A percentile compares a stretch with the other conserved stretches of the same genome.
Conservation (phyloP, 1,140 invertebrate species). For the Theocolax elegans region DNA sequence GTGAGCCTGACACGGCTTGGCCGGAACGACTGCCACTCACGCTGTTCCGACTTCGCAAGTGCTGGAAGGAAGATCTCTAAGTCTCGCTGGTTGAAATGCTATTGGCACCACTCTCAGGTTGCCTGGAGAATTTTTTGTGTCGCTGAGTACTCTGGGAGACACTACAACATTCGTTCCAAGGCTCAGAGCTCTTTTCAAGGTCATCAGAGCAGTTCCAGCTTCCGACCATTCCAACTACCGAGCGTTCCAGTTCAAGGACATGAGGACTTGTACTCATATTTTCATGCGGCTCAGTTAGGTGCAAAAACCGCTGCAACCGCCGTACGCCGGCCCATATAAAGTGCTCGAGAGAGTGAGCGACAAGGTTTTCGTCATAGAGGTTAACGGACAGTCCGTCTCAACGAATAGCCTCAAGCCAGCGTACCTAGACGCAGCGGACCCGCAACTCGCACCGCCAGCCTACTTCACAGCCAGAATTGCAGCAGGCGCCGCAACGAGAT, state of each 20-base stretch:
- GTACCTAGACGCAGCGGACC: neutral
- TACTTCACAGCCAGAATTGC: too few species aligned
- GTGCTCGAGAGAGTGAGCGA: too few species aligned
- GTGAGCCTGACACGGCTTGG: too few species aligned
- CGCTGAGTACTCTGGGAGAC: too few species aligned
- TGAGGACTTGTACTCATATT: neutral
- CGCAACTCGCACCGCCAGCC: too few species aligned
- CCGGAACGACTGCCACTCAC: neutral
- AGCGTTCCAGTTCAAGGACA: neutral
- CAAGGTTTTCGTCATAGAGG: neutral
- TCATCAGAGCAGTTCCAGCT: neutral
- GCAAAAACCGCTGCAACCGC: too few species aligned
- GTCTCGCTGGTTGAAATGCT: conserved; percentile 1
- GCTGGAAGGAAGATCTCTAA: neutral
- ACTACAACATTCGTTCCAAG: too few species aligned
- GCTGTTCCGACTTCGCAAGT: neutral
- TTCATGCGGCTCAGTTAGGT: too few species aligned
- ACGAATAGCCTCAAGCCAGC: neutral
- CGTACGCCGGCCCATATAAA: too few species aligned
- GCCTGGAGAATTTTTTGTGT: neutral
- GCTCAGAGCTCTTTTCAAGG: neutral
- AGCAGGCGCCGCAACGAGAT: too few species aligned
- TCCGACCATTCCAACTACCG: too few species aligned
- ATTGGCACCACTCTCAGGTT: neutral
- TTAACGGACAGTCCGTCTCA: neutral